A percentile compares a stretch with the other conserved stretches of the same genome.
These are phyloP conservation scores for Anniella stebbinsi DNA, from an alignment of 2,797 vertebrate genomes.

Conservation along the genomic window DNA sequence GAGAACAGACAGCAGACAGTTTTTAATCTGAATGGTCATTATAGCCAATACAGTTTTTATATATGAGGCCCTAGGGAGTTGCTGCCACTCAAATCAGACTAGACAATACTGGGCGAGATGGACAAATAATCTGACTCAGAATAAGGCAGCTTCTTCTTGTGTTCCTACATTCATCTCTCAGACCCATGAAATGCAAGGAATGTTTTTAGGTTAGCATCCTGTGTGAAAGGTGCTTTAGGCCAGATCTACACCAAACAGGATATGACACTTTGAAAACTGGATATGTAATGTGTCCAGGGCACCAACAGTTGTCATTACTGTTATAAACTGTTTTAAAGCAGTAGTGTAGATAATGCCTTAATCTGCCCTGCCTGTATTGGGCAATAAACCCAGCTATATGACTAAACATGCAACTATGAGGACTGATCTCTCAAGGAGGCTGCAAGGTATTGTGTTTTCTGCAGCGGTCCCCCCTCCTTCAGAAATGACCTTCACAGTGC, in stretches of 20 bases:
- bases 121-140: not conserved
- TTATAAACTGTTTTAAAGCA: no score
- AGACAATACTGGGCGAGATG: not conserved
- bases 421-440: not conserved
- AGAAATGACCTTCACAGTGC: not conserved
- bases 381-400: not conserved
- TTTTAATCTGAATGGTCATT: not conserved
- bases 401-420: not conserved
- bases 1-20: not conserved
- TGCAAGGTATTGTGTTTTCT: not conserved
- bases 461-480: no score
- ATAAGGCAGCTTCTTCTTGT: not conserved
- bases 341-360: not conserved
- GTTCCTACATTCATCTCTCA: not conserved
- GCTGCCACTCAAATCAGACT: not conserved
- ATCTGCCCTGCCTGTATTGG: not conserved
- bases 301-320: no score
- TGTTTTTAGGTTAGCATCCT: not conserved
- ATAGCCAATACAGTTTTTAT: not conserved
- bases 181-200: not conserved
- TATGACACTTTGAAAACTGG: no score
- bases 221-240: not conserved
- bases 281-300: no score
- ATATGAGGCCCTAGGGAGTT: not conserved
- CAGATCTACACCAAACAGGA: no score